A percentile compares a stretch with the other conserved stretches of the same genome.
Evolutionary conservation across 2,888 invertebrate species (phyloP).

Genomic region (Morpho deidamia): DNA sequence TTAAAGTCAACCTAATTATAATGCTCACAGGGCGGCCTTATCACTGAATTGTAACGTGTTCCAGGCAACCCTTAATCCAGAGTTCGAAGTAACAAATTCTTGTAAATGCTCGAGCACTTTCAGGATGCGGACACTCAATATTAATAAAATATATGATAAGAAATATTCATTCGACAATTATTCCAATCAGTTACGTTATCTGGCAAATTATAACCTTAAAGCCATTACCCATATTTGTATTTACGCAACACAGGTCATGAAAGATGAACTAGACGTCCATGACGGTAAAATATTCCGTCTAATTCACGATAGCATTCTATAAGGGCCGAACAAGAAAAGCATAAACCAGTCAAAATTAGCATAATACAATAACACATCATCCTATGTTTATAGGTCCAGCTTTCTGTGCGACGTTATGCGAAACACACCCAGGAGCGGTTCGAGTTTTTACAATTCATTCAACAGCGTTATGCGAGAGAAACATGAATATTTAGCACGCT

Average conservation of each 20-base stretch:
- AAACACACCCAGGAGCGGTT: conserved; percentile 55
- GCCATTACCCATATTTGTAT: background rate
- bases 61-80: too few species aligned
- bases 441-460: conserved; percentile 55
- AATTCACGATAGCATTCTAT: background rate
- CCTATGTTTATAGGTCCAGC: conserved; percentile 33
- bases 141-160: too few species aligned
- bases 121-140: too few species aligned
- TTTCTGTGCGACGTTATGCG: conserved; percentile 46
- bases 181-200: too few species aligned
- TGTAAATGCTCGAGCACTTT: too few species aligned
- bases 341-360: conserved; percentile 36
- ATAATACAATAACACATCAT: conserved; percentile 38
- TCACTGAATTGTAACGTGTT: too few species aligned
- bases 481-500: conserved; percentile 32
- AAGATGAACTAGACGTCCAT: background rate
- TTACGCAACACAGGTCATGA: background rate
- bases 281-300: background rate
- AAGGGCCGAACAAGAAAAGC: conserved; percentile 11
- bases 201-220: too few species aligned
- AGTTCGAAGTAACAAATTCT: too few species aligned
- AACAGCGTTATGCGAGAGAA: conserved; percentile 41
- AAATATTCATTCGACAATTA: too few species aligned
- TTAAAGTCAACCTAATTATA: too few species aligned
- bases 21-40: too few species aligned